Evolutionary conservation across 30 jellyfish, hydroid and myxozoan species (phyloP), one percentile per base, ranked within the genome.

Genomic region (Aurelia coerulea): DNA sequence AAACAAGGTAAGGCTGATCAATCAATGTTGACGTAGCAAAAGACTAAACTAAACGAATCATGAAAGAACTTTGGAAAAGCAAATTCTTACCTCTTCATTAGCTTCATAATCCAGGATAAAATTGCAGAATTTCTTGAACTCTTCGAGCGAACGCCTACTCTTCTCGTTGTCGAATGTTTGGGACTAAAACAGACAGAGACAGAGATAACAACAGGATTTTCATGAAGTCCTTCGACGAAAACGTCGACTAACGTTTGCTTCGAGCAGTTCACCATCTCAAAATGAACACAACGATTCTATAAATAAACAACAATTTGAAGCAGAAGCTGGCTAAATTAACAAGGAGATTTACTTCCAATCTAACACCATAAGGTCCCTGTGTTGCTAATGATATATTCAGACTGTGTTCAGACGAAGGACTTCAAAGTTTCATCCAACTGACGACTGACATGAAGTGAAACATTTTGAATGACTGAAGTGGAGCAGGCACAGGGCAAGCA

Each of bases 21-120:
- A 67, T 14, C 52, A 34, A 75, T 14, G 58, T 75, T 75, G 85
- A 75, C 85, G 85, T 56, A 60, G 70, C 70, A 60, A 60, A 60
- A 60, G 34, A 60, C 79, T 37, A 68, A 62, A 39, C 62, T n/a
- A 54, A 35, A 49, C 31, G 33, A 39, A 9, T 16, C 71, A 79
- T 14, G 58, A 29, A 59, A 19, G 41, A 4, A 0, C 31, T 23
- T 73, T 17, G 17, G 76, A 35, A 18, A 15, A 46, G 29, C 16
- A 50, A 49, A 13, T 41, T 11, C 83, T 72, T 51, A 88, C 96
- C 86, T 71, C 91, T 62, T 78, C 83, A 17, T 84, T 80, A 14
- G 97, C 97, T 68, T 89, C 97, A 68, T 89, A 89, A 15, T 89
- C 97, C 59, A 89, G 79, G 50, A 89, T 89, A 54, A 89, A 89